A percentile compares a stretch with the other conserved stretches of the same genome.
phyloP scores from a whole-genome alignment of 2,113 vertebrate genomes.

The Serinus canaria region DNA sequence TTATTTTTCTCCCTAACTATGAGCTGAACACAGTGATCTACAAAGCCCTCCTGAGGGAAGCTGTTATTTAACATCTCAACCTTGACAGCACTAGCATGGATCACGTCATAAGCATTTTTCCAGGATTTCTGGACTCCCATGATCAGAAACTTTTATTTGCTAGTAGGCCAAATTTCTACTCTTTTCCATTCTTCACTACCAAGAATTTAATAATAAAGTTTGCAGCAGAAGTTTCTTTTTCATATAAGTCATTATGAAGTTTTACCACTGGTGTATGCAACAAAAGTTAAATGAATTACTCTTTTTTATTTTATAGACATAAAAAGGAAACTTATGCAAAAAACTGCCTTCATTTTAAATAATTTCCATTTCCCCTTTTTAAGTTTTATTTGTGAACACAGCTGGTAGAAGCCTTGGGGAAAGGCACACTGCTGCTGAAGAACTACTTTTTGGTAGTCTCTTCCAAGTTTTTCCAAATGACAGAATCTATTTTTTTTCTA shows the following conservation, averaged over 20 bases:
- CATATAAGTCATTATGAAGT: background rate
- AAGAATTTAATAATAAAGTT: background rate
- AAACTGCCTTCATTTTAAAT: background rate
- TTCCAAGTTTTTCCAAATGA: background rate
- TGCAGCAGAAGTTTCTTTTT: background rate
- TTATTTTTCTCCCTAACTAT: background rate
- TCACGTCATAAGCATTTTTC: slow-evolving; percentile 9
- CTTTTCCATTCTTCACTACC: background rate
- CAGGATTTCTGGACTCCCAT: slow-evolving; percentile 1
- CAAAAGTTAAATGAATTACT: background rate
- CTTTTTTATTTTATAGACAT: background rate
- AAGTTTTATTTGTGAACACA: background rate
- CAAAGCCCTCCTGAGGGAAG: background rate
- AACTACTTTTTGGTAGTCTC: background rate
- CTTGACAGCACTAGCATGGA: background rate
- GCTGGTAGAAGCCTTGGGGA: background rate
- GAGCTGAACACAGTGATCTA: background rate
- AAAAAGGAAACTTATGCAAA: background rate
- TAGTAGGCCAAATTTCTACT: background rate
- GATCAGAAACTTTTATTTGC: background rate
- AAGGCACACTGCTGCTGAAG: background rate
- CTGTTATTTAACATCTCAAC: slow-evolving; percentile 6
- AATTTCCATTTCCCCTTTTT: background rate
- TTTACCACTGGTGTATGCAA: background rate
- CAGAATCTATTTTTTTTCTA: background rate